Base-by-base conservation (phyloP, 2,888 invertebrate genomes). In the Stegana nigrithorax region DNA sequence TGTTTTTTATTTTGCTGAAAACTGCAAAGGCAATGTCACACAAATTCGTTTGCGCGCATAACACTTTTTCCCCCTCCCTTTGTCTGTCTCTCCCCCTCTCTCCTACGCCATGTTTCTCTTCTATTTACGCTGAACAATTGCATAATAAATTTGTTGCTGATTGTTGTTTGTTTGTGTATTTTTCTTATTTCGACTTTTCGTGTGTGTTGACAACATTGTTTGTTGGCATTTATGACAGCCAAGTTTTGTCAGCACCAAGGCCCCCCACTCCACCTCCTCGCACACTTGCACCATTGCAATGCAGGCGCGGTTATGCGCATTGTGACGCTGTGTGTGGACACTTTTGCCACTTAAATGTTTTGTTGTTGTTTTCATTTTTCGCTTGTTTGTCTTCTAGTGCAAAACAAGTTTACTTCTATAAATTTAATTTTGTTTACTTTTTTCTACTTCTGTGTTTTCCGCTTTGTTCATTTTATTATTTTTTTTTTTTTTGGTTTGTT, bases 111-210 rank as follows among this genome's bases (percentile, higher is more conserved):
- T 32, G 32, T 12, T n/a, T 36, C n/a, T 21, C 27, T n/a, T n/a
- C n/a, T n/a, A n/a, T 36, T 36, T 27, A 12, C 53, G 53, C 32
- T 55, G 21, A 55, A 55, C 53, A 55, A 55, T 55, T 55, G 53
- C 53, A 55, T 55, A 55, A 55, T 55, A 55, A 55, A 55, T 55
- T 55, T 32, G 53, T 55, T 55, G 53, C 32, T 55, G 53, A 55
- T 55, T 55, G 53, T 55, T 55, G 53, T 55, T 55, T 55, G 32
- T 29, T 7, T 51, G 2, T 27, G 19, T 55, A 21, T 50, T 47
- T 1, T 51, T n/a, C 14, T 12, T 53, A 10, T 25, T n/a, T 47
- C 25, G 14, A n/a, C n/a, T 23, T 50, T 23, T 25, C 23, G 10
- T 32, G n/a, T 55, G 36, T 55, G 53, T 55, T 55, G 53, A 55